A percentile compares a stretch with the other conserved stretches of the same genome.
Conservation (phyloP, 2,113 vertebrate species). For the Odocoileus virginianus region DNA sequence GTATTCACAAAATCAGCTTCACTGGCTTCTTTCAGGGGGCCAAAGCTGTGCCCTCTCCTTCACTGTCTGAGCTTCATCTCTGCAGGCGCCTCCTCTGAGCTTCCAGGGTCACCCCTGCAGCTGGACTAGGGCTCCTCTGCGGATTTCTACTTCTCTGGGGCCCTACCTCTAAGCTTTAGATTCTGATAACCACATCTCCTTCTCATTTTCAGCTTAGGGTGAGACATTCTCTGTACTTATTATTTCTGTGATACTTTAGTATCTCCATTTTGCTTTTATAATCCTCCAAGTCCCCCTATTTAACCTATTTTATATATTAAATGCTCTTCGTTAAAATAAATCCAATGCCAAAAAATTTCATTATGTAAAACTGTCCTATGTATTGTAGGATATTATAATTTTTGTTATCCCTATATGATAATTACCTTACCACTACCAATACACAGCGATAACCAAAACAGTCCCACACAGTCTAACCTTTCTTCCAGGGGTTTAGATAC, state of each 20-base stretch:
- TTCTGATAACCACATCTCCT: not conserved
- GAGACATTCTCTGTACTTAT: not conserved
- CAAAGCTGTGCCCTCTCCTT: not conserved
- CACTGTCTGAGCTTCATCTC: not conserved
- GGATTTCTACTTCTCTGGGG: no score
- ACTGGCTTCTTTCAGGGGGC: not conserved
- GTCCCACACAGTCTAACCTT: not conserved
- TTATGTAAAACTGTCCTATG: not conserved
- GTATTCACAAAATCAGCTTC: not conserved
- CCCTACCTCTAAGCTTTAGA: not conserved
- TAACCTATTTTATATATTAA: not conserved
- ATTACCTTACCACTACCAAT: not conserved
- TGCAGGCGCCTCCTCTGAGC: not conserved
- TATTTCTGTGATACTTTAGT: not conserved
- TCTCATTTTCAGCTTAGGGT: not conserved
- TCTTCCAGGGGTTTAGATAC: accelerated
- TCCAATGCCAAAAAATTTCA: not conserved
- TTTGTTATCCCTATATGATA: not conserved
- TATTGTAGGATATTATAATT: not conserved
- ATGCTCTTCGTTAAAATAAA: not conserved
- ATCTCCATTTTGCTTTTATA: not conserved
- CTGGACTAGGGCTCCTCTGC: not conserved
- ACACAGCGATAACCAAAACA: not conserved
- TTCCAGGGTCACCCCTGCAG: accelerated
- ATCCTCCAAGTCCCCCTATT: not conserved